Evolutionary conservation across 2,888 invertebrate species (phyloP).

Genomic region (Tenthredo distinguenda): DNA sequence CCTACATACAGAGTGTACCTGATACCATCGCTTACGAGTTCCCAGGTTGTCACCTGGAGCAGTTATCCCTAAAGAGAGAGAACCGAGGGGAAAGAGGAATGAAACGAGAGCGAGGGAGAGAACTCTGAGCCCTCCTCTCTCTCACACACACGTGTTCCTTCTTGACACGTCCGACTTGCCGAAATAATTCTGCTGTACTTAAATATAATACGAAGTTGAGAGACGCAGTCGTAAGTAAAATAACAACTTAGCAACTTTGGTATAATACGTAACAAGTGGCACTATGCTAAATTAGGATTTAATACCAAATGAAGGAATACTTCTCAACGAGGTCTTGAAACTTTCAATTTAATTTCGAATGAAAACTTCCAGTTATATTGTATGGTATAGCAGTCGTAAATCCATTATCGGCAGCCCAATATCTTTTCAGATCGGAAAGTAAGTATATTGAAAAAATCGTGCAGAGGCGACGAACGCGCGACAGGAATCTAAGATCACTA

Average conservation of each 20-base stretch:
- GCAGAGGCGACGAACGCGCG: neutral
- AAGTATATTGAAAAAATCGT: slow-evolving; percentile 21
- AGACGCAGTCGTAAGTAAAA: slow-evolving; percentile 24
- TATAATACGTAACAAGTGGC: slow-evolving; percentile 41
- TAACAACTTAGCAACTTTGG: slow-evolving; percentile 43
- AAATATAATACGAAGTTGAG: slow-evolving; percentile 35
- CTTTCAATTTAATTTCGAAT: slow-evolving; percentile 31
- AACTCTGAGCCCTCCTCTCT: neutral
- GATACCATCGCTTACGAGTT: slow-evolving; percentile 6
- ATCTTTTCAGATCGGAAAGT: neutral
- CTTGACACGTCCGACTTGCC: slow-evolving; percentile 13
- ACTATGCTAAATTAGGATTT: slow-evolving; percentile 44
- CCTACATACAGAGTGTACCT: neutral
- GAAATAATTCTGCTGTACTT: slow-evolving; percentile 32
- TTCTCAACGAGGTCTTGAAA: slow-evolving; percentile 29
- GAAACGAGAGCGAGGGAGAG: neutral
- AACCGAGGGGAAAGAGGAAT: neutral
- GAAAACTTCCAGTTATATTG: slow-evolving; percentile 27
- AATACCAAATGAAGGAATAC: slow-evolving; percentile 16
- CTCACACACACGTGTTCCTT: neutral
- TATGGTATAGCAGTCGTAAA: neutral
- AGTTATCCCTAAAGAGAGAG: slow-evolving; percentile 19
- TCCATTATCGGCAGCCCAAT: neutral
- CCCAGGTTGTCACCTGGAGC: neutral
- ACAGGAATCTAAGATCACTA: slow-evolving; percentile 32